Conservation (phyloP, 2,113 vertebrate species). For the Leptocoma aspasia region DNA sequence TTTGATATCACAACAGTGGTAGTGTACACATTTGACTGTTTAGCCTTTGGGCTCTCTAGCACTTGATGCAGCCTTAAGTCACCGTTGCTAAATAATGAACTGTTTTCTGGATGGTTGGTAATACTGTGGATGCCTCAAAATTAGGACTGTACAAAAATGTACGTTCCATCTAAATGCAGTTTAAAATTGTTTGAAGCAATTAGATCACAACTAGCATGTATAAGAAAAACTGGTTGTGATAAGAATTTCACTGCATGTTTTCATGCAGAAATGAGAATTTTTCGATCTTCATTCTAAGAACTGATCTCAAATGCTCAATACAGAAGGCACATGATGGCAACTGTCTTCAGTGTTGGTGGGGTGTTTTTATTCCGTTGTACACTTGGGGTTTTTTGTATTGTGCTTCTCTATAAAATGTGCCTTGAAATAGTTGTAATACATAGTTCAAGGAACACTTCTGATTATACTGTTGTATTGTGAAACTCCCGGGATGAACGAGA, state of each 20-base stretch:
- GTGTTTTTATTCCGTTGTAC: conserved; percentile 74
- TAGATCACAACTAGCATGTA: conserved; percentile 70
- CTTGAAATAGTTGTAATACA: conserved; percentile 74
- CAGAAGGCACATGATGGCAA: conserved; percentile 63
- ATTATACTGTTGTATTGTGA: conserved; percentile 69
- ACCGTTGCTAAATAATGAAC: conserved; percentile 70
- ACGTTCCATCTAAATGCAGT: conserved; percentile 61
- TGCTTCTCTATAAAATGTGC: conserved; percentile 75
- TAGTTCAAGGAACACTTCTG: conserved; percentile 71
- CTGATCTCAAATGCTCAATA: conserved; percentile 30
- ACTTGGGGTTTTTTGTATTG: conserved; percentile 69
- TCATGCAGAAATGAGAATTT: conserved; percentile 57
- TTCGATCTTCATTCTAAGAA: conserved; percentile 38
- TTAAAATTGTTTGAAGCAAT: conserved; percentile 65
- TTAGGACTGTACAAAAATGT: conserved; percentile 71
- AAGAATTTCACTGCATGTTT: conserved; percentile 54
- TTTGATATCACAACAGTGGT: conserved; percentile 62
- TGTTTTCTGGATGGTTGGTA: conserved; percentile 73
- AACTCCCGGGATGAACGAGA: conserved; percentile 62
- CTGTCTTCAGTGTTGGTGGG: conserved; percentile 71
- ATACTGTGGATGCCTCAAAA: conserved; percentile 65
- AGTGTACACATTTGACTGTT: conserved; percentile 67
- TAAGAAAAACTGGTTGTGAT: conserved; percentile 69
- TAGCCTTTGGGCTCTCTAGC: conserved; percentile 54
- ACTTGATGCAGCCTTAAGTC: conserved; percentile 64